phyloP scores from a whole-genome alignment of 2,888 invertebrate genomes.

The Tetropium fuscum region DNA sequence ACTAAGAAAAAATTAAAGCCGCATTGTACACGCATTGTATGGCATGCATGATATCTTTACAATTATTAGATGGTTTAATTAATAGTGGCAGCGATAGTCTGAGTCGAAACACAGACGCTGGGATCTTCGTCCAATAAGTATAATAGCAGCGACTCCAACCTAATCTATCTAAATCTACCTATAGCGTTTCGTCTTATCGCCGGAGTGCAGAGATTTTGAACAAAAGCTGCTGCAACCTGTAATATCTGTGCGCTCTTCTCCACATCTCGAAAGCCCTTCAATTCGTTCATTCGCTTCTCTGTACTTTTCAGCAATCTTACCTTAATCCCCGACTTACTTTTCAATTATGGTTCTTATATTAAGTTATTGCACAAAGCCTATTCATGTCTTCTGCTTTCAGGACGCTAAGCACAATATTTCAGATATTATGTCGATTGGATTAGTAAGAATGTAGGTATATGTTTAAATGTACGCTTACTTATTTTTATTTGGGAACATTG shows the following conservation, averaged over 20 bases:
- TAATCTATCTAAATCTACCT: slow-evolving; percentile 64
- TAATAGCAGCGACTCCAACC: slow-evolving; percentile 46
- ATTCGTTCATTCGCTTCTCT: slow-evolving; percentile 41
- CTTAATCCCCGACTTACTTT: slow-evolving; percentile 49
- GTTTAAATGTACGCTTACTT: too few relatives aligned
- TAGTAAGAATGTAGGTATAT: too few relatives aligned
- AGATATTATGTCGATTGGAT: too few relatives aligned
- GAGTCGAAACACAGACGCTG: slow-evolving; percentile 28
- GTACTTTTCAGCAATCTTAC: slow-evolving; percentile 43
- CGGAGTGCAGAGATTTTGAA: slow-evolving; percentile 57
- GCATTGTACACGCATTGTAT: too few relatives aligned
- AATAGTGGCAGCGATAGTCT: slow-evolving; percentile 32
- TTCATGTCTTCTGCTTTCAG: slow-evolving; percentile 11
- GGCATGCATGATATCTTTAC: too few relatives aligned
- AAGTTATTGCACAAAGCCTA: slow-evolving; percentile 30
- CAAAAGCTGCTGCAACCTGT: slow-evolving; percentile 53
- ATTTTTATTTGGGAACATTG: too few relatives aligned
- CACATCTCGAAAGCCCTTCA: slow-evolving; percentile 37
- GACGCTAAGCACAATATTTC: too few relatives aligned
- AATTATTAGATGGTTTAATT: slow-evolving; percentile 32
- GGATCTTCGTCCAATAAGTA: slow-evolving; percentile 30
- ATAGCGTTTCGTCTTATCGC: slow-evolving; percentile 60
- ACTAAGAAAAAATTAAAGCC: too few relatives aligned
- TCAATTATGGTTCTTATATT: slow-evolving; percentile 45
- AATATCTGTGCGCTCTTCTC: slow-evolving; percentile 44